Conservation (phyloP, 2,113 vertebrate species). For the Brienomyrus longianalis region DNA sequence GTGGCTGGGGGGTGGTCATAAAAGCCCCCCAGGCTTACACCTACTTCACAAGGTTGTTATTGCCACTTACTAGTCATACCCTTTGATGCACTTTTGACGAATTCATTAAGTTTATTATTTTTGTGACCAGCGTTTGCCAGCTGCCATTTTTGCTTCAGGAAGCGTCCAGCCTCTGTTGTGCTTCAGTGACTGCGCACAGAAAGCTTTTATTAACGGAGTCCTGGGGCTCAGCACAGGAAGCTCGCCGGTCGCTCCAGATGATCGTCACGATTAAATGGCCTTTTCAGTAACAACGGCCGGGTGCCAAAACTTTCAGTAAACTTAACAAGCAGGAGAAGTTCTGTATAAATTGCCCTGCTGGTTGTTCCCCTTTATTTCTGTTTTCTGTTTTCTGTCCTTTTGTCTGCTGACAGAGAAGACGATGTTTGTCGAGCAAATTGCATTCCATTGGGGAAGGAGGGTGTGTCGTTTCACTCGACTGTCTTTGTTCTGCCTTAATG, state of each 20-base stretch:
- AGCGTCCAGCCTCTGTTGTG: background rate
- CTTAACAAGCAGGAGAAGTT: background rate
- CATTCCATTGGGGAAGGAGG: background rate
- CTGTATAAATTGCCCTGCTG: background rate
- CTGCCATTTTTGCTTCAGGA: background rate
- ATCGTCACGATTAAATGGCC: background rate
- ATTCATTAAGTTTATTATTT: background rate
- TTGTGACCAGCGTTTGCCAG: background rate
- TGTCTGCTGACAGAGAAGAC: background rate
- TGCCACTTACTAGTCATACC: background rate
- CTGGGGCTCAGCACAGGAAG: conserved; percentile 44
- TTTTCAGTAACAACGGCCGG: background rate
- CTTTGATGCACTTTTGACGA: background rate
- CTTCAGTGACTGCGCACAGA: background rate
- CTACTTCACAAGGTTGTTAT: background rate
- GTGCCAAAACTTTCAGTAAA: background rate
- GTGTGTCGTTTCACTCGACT: background rate
- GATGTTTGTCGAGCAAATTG: background rate
- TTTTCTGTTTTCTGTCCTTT: background rate
- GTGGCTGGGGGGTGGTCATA: background rate
- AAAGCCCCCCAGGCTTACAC: background rate
- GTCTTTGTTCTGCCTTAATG: background rate
- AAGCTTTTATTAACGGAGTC: conserved; percentile 44
- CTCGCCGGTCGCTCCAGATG: conserved; percentile 24
- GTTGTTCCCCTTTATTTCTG: background rate